Conservation (phyloP, 1,140 invertebrate genomes). For the Zaprionus kolodkinae region DNA sequence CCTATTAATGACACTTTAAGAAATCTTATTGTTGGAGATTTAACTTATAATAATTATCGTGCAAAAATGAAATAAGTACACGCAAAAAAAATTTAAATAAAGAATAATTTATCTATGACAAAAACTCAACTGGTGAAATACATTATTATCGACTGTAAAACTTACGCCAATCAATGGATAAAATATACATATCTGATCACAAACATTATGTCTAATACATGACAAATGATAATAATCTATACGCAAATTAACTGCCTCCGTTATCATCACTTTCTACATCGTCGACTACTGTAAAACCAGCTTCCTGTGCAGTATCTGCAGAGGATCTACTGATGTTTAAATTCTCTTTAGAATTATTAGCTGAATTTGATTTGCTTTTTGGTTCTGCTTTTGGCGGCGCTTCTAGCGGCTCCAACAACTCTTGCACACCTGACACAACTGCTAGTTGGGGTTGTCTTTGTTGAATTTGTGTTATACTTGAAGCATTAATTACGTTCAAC, state of each 20-base stretch:
- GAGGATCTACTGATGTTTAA: slow-evolving; percentile 41
- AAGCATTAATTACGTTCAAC: slow-evolving; percentile 57
- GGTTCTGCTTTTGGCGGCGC: background rate
- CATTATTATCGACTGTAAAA: slow-evolving; percentile 15
- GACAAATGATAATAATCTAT: slow-evolving; percentile 26
- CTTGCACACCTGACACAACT: slow-evolving; percentile 68
- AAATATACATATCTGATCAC: slow-evolving; percentile 32
- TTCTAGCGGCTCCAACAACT: slow-evolving; percentile 56
- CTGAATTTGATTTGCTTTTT: slow-evolving; percentile 1
- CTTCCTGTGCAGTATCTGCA: slow-evolving; percentile 14
- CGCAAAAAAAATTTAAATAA: slow-evolving; percentile 78
- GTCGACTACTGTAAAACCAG: slow-evolving; percentile 62
- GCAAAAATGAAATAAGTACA: slow-evolving; percentile 67
- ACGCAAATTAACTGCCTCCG: background rate
- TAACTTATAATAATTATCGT: slow-evolving; percentile 78
- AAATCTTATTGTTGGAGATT: slow-evolving; percentile 81
- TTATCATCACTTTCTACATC: slow-evolving; percentile 34
- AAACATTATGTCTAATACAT: slow-evolving; percentile 36
- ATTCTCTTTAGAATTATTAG: slow-evolving; percentile 12
- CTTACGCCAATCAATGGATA: slow-evolving; percentile 7
- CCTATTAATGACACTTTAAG: slow-evolving; percentile 58
- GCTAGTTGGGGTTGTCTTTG: background rate
- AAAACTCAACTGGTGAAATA: slow-evolving; percentile 42
- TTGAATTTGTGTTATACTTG: slow-evolving; percentile 2
- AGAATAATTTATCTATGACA: slow-evolving; percentile 72